phyloP scores from a whole-genome alignment of 2,113 vertebrate genomes.

The Microtus pennsylvanicus region DNA sequence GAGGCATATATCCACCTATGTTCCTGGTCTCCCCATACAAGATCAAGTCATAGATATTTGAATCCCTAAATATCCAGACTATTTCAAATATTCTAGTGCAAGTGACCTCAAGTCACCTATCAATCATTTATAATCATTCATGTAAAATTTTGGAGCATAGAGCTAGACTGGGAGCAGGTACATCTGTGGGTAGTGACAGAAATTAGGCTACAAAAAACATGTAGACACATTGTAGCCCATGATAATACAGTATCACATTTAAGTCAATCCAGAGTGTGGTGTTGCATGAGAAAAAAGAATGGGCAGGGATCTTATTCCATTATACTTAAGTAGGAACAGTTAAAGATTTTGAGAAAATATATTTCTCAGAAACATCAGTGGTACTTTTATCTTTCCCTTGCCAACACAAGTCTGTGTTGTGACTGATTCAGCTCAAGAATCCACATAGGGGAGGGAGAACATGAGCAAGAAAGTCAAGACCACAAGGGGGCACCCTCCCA shows the following conservation, averaged over 20 bases:
- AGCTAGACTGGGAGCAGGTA: not conserved
- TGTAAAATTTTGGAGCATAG: not conserved
- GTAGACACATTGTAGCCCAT: accelerated
- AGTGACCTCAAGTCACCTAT: not conserved
- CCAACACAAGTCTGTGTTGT: not conserved
- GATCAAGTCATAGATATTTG: not conserved
- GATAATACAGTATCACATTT: accelerated
- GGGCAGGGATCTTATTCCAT: accelerated
- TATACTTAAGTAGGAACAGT: not conserved
- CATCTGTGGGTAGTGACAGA: not conserved
- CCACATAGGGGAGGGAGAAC: too few species aligned
- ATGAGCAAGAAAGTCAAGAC: too few species aligned
- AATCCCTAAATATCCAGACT: not conserved
- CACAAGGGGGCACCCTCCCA: too few species aligned
- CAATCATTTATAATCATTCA: not conserved
- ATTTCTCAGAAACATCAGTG: not conserved
- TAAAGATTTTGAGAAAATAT: not conserved
- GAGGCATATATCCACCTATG: not conserved
- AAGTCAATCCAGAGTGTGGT: not conserved
- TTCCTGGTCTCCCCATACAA: not conserved
- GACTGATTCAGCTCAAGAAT: not conserved
- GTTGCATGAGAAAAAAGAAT: not conserved
- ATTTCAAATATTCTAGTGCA: not conserved
- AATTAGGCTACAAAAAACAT: not conserved
- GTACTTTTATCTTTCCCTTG: accelerated